Evolutionary conservation across 30 jellyfish, hydroid and myxozoan genomes (phyloP).

Genomic region (Aurelia sp.): DNA sequence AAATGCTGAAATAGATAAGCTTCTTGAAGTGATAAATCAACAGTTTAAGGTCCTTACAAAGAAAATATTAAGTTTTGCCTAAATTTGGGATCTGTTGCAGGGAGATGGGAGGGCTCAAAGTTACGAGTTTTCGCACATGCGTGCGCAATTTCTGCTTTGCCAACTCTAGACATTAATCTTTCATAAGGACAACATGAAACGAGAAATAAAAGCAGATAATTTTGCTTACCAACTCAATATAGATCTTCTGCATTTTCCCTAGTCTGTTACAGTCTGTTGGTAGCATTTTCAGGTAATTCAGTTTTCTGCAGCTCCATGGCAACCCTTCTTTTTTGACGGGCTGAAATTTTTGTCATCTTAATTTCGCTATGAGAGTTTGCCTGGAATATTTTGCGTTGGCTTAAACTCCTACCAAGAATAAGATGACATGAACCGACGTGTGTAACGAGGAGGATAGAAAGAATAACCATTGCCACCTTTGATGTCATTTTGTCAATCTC

Average conservation of each 20-base stretch:
- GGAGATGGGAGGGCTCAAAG: no score
- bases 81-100: no score
- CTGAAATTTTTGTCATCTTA: constrained; percentile 8
- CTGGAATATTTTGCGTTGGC: constrained; percentile 37
- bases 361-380: constrained; percentile 36
- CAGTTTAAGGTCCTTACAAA: no score
- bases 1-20: no score
- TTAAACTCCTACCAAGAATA: constrained; percentile 32
- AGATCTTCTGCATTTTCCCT: neutral
- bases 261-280: neutral
- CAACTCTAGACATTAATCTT: no score
- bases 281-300: neutral
- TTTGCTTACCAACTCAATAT: neutral
- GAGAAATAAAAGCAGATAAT: no score
- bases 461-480: neutral
- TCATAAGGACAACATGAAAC: no score
- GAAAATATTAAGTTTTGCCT: no score
- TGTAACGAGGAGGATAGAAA: constrained; percentile 6
- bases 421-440: constrained; percentile 16
- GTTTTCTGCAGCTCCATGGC: constrained; percentile 14
- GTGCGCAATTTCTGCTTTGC: no score
- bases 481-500: constrained; percentile 7
- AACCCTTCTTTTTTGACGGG: constrained; percentile 22
- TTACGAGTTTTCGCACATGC: no score
- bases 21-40: no score